A percentile compares a stretch with the other conserved stretches of the same genome.
Conservation (phyloP, 2,888 invertebrate genomes). For the Bombylius major region DNA sequence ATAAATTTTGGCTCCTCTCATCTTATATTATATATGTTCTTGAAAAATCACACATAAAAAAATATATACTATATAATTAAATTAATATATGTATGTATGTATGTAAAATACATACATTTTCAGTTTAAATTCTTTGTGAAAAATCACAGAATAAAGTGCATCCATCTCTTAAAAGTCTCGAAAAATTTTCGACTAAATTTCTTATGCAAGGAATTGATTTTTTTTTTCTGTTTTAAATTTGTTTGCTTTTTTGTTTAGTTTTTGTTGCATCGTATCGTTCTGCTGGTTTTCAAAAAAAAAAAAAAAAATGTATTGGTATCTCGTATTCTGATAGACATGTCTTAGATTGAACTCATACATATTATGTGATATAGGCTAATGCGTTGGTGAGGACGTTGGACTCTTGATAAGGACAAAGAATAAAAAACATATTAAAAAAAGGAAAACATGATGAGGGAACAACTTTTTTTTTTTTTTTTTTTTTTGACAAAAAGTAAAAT, state of each 20-base stretch:
- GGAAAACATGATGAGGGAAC: too few species aligned
- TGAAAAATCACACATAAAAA: too few species aligned
- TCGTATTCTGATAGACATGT: slow-evolving; percentile 3
- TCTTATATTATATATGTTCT: too few species aligned
- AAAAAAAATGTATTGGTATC: not conserved
- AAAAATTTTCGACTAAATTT: slow-evolving; percentile 1
- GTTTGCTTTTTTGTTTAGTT: not conserved
- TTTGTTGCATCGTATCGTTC: too few species aligned
- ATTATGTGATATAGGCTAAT: slow-evolving; percentile 4
- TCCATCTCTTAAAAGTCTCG: slow-evolving; percentile 4
- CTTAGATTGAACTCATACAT: slow-evolving; percentile 6
- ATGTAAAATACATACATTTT: too few species aligned
- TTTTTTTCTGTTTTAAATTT: not conserved
- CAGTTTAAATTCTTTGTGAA: not conserved
- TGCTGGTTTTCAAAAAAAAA: not conserved
- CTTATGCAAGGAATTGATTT: not conserved
- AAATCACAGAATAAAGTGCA: not conserved
- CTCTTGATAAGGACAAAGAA: not conserved
- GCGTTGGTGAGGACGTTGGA: not conserved
- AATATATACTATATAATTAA: too few species aligned
- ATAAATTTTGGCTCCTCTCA: too few species aligned
- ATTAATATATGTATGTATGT: not conserved
- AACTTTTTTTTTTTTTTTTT: too few species aligned
- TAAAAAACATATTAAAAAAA: not conserved
- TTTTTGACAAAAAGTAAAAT: too few species aligned